These are phyloP conservation scores for Neria commutata DNA, from an alignment of 2,888 invertebrate genomes.

Conservation along the genomic window DNA sequence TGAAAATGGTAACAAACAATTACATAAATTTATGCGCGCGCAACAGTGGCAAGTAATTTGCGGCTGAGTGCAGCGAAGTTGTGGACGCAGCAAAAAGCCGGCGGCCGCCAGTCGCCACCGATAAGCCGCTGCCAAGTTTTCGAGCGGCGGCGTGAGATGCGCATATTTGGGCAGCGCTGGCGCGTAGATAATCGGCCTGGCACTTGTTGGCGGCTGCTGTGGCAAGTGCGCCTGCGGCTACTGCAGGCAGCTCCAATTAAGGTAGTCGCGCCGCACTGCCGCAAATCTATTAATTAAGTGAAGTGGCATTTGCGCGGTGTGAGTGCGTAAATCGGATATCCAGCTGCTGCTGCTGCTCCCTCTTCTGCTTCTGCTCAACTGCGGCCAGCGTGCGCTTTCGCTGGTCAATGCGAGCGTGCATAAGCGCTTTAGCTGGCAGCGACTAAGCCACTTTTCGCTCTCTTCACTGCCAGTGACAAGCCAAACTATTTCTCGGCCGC, in stretches of 20 bases:
- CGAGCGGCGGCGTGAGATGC: too few relatives aligned
- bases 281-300: background rate
- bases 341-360: background rate
- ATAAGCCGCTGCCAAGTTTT: too few relatives aligned
- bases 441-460: too few relatives aligned
- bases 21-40: constrained; percentile 57
- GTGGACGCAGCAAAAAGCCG: too few relatives aligned
- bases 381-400: too few relatives aligned
- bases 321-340: background rate
- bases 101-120: background rate
- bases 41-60: constrained; percentile 58
- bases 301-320: background rate
- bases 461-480: too few relatives aligned
- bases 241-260: too few relatives aligned
- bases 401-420: too few relatives aligned
- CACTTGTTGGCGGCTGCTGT: background rate
- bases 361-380: too few relatives aligned
- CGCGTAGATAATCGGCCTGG: background rate
- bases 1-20: constrained; percentile 59
- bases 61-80: too few relatives aligned
- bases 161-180: background rate
- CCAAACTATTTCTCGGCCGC: too few relatives aligned
- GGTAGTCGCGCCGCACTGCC: background rate
- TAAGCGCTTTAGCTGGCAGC: too few relatives aligned
- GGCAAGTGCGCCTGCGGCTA: background rate